Evolutionary conservation across 2,797 vertebrate genomes (phyloP).

Genomic region (Danio kyathit): DNA sequence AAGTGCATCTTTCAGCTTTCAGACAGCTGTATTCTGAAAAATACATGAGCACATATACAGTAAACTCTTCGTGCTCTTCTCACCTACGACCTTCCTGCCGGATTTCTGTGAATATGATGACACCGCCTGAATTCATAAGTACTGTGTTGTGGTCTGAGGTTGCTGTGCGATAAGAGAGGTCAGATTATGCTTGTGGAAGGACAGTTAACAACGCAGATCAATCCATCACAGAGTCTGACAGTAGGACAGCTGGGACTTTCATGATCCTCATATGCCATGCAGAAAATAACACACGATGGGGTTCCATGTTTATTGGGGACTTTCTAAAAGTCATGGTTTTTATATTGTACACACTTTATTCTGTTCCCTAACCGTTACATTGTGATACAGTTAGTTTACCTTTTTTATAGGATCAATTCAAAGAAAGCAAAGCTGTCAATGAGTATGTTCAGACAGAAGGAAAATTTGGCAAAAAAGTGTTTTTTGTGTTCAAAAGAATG

Average conservation of each 20-base stretch:
- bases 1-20: background rate
- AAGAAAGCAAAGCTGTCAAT: background rate
- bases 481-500: no score
- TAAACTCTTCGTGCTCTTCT: slow-evolving; percentile 9
- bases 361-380: no score
- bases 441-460: no score
- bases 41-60: slow-evolving; percentile 12
- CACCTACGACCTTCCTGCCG: slow-evolving; percentile 11
- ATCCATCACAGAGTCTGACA: background rate
- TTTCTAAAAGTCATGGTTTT: no score
- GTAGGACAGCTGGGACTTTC: background rate
- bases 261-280: background rate
- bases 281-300: slow-evolving; percentile 36
- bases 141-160: background rate
- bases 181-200: slow-evolving; percentile 3
- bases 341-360: no score
- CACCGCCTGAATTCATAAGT: slow-evolving; percentile 13
- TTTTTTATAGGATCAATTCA: background rate
- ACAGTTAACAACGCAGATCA: slow-evolving; percentile 1
- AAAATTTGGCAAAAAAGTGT: no score
- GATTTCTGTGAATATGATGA: slow-evolving; percentile 26
- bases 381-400: background rate
- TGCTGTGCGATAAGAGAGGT: slow-evolving; percentile 22
- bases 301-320: background rate
- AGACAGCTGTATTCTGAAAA: slow-evolving; percentile 10